phyloP scores from a whole-genome alignment of 2,888 invertebrate species.

The Phortica magna region DNA sequence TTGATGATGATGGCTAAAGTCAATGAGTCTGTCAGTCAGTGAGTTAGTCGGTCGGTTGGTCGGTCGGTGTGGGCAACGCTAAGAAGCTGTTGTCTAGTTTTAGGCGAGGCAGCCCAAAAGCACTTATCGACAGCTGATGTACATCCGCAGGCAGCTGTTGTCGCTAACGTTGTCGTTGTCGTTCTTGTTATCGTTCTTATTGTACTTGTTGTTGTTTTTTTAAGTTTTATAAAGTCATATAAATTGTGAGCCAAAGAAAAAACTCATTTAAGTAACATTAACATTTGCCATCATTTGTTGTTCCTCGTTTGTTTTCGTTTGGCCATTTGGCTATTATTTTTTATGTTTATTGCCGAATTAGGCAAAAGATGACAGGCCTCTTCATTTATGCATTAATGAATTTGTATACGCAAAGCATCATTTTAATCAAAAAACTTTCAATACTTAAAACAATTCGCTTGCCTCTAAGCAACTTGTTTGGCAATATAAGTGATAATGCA shows the following conservation, averaged over 20 bases:
- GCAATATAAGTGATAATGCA: too few species aligned
- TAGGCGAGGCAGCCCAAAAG: constrained; percentile 4
- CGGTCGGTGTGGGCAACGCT: background rate
- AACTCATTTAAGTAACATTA: constrained; percentile 27
- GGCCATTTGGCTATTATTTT: background rate
- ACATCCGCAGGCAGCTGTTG: background rate
- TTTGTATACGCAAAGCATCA: background rate
- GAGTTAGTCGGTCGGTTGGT: background rate
- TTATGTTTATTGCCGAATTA: constrained; percentile 20
- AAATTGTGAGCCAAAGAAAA: constrained; percentile 5
- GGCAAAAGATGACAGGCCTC: background rate
- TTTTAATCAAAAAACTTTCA: too few species aligned
- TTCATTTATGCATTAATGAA: background rate
- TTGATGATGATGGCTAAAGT: constrained; percentile 49
- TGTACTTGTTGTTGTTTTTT: background rate
- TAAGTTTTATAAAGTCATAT: constrained; percentile 21
- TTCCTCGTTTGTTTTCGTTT: background rate
- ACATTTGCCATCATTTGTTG: background rate
- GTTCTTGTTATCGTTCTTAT: background rate
- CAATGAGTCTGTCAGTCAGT: background rate
- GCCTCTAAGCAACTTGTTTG: too few species aligned
- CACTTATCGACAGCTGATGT: constrained; percentile 26
- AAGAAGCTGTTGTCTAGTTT: constrained; percentile 22
- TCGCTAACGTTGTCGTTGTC: too few species aligned
- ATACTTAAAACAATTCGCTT: too few species aligned